These are phyloP conservation scores for Unio delphinus DNA, from an alignment of 2,888 invertebrate species.

Conservation along the genomic window DNA sequence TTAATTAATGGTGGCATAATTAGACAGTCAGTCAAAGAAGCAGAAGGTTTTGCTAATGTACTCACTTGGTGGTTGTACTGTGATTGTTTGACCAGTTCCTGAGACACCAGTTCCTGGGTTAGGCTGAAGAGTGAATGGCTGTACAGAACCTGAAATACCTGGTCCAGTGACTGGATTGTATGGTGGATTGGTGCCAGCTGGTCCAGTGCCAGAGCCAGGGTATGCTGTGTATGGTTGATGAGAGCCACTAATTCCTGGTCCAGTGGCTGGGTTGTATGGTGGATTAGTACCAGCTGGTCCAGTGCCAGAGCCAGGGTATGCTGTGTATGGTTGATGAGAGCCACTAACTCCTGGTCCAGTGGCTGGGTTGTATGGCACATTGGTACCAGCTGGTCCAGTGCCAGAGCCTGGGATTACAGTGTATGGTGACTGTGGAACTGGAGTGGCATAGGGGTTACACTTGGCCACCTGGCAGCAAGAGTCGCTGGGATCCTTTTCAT, in stretches of 20 bases:
- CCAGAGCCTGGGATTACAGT: conserved; percentile 10
- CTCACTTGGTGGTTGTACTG: no score
- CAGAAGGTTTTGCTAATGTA: no score
- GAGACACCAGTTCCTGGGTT: no score
- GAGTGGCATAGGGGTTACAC: conserved; percentile 39
- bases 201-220: conserved; percentile 1
- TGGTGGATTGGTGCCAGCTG: conserved; percentile 6
- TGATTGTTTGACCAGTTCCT: no score
- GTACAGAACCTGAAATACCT: no score
- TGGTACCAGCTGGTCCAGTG: conserved; percentile 16
- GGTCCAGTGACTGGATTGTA: conserved; percentile 4
- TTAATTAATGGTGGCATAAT: no score
- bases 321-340: not conserved
- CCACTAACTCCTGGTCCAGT: conserved; percentile 5
- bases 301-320: conserved; percentile 2
- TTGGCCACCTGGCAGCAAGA: conserved; percentile 42
- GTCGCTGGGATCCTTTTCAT: conserved; percentile 41
- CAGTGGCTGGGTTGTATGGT: conserved; percentile 14
- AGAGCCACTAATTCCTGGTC: conserved; percentile 2
- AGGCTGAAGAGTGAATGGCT: no score
- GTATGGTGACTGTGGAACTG: conserved; percentile 31
- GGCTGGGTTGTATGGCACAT: conserved; percentile 11
- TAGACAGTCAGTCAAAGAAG: no score
- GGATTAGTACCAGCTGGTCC: conserved; percentile 13
- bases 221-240: not conserved